Evolutionary conservation across 1,140 invertebrate species (phyloP).

Genomic region (Ganaspis sp.): DNA sequence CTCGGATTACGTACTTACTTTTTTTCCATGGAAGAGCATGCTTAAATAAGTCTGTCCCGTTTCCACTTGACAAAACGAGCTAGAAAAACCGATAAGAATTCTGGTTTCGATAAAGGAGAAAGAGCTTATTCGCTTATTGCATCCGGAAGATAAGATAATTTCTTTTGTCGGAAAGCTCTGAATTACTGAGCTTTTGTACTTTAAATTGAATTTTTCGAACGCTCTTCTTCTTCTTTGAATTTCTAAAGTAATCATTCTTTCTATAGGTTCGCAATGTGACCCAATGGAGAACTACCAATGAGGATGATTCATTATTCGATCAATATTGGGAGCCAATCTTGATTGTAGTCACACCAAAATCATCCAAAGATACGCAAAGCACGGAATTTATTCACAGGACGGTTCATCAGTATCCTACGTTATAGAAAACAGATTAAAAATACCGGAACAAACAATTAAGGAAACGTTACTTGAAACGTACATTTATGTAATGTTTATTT

Average conservation of each 20-base stretch:
- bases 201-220: conserved; percentile 37
- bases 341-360: no score
- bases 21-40: neutral
- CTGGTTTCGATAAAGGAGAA: neutral
- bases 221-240: conserved; percentile 40
- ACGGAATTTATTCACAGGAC: no score
- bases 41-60: neutral
- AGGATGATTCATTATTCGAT: no score
- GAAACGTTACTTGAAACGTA: no score
- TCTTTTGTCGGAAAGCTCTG: neutral
- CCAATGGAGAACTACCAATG: no score
- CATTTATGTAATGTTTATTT: no score
- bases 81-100: conserved; percentile 5
- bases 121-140: conserved; percentile 5
- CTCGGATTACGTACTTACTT: conserved; percentile 26
- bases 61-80: conserved; percentile 13
- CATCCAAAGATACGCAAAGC: no score
- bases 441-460: no score
- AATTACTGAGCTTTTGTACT: conserved; percentile 38
- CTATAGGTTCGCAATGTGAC: no score
- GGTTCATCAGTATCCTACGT: no score
- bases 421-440: no score
- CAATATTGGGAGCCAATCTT: no score
- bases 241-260: neutral
- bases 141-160: neutral